phyloP scores from a whole-genome alignment of 2,888 invertebrate species.

The Amphipyra tragopoginis region DNA sequence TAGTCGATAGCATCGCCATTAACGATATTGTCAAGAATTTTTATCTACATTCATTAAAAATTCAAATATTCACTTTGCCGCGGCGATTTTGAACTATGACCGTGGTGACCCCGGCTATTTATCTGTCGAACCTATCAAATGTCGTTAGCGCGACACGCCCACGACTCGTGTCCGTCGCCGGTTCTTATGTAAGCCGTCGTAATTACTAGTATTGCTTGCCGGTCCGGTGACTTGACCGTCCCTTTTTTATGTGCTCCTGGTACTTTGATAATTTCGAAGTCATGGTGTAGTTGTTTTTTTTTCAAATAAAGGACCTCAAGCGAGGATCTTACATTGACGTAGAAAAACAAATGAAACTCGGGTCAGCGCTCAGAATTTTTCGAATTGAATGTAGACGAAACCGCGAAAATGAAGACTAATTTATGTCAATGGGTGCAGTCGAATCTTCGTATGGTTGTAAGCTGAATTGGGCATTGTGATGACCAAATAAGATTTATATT shows the following conservation, averaged over 20 bases:
- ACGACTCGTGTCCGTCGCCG: constrained; percentile 43
- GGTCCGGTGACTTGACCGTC: neutral
- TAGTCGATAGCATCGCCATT: constrained; percentile 32
- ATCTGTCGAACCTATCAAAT: constrained; percentile 46
- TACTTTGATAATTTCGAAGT: neutral
- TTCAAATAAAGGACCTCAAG: too few relatives aligned
- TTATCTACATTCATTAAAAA: constrained; percentile 28
- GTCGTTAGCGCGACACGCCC: constrained; percentile 53
- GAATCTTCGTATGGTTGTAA: too few relatives aligned
- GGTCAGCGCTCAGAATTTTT: too few relatives aligned
- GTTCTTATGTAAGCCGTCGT: constrained; percentile 43
- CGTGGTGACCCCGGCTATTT: constrained; percentile 46
- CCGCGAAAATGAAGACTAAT: too few relatives aligned
- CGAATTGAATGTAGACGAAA: too few relatives aligned
- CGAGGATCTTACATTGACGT: too few relatives aligned
- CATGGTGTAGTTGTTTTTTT: neutral
- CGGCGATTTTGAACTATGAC: constrained; percentile 53
- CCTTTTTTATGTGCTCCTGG: constrained; percentile 26
- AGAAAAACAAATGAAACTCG: too few relatives aligned
- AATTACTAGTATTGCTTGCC: constrained; percentile 27
- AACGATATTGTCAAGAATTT: constrained; percentile 34
- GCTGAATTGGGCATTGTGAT: too few relatives aligned
- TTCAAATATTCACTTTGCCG: constrained; percentile 48
- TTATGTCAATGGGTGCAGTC: too few relatives aligned
- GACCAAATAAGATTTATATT: too few relatives aligned